Conservation (phyloP, 2,797 vertebrate species). For the Hydrocynus forskahlii region DNA sequence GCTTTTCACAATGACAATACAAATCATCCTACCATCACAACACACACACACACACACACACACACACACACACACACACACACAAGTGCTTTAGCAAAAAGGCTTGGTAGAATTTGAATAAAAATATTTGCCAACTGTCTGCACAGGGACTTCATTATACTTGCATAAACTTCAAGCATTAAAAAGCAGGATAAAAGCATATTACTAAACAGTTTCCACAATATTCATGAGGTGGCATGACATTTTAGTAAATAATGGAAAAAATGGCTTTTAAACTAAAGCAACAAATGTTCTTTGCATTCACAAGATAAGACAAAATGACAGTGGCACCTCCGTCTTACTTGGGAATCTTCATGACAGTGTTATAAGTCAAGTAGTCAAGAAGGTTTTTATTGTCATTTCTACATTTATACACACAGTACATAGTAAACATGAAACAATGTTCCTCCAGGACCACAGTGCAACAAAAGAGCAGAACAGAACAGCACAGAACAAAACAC, state of each 20-base stretch:
- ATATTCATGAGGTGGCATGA: not conserved
- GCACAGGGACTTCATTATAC: not conserved
- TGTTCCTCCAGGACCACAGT: too few relatives aligned
- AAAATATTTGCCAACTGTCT: not conserved
- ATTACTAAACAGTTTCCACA: too few relatives aligned
- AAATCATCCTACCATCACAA: not conserved
- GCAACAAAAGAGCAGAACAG: too few relatives aligned
- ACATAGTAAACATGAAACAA: too few relatives aligned
- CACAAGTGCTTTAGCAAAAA: not conserved
- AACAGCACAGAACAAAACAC: too few relatives aligned
- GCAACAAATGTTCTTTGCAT: not conserved
- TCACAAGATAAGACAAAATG: not conserved
- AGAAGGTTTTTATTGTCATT: too few relatives aligned
- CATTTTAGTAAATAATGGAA: not conserved
- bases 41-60: not conserved
- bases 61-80: not conserved
- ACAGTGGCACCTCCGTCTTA: too few relatives aligned
- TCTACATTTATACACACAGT: too few relatives aligned
- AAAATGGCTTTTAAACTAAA: not conserved
- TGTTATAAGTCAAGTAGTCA: not conserved
- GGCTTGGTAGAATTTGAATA: not conserved
- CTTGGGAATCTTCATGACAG: not conserved
- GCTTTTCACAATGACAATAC: slow-evolving; percentile 23
- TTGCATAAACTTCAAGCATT: not conserved
- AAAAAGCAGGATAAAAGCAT: too few relatives aligned